Conservation (phyloP, 2,797 vertebrate species). For the Naso thynnoides region DNA sequence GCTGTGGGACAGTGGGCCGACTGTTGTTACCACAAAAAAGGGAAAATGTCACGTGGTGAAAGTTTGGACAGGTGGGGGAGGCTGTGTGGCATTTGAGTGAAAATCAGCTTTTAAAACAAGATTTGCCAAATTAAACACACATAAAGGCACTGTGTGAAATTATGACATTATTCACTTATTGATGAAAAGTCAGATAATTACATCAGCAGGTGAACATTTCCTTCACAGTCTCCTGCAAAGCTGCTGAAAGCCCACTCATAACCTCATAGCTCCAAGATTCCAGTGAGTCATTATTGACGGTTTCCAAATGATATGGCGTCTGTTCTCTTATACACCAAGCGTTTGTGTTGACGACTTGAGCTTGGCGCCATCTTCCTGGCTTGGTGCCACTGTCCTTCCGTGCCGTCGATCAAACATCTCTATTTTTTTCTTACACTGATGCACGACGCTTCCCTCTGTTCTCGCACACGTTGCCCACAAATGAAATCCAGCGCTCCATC, state of each 20-base stretch:
- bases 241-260: constrained; percentile 23
- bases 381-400: constrained; percentile 26
- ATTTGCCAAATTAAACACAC: constrained; percentile 38
- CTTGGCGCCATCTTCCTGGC: constrained; percentile 3
- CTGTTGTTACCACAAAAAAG: constrained; percentile 41
- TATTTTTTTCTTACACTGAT: constrained; percentile 38
- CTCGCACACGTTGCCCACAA: constrained; percentile 34
- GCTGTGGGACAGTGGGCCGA: constrained; percentile 34
- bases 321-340: constrained; percentile 12
- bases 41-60: constrained; percentile 17
- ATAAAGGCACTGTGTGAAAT: constrained; percentile 12
- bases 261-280: constrained; percentile 16
- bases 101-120: constrained; percentile 30
- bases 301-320: background rate
- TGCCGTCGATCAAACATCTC: constrained; percentile 54
- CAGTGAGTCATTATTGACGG: constrained; percentile 32
- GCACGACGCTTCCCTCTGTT: constrained; percentile 34
- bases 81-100: constrained; percentile 21
- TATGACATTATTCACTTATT: constrained; percentile 36
- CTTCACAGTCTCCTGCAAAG: constrained; percentile 22
- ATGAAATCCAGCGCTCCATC: constrained; percentile 44
- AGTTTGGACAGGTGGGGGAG: constrained; percentile 9
- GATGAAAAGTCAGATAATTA: constrained; percentile 33
- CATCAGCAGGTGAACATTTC: constrained; percentile 43
- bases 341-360: constrained; percentile 30